These are phyloP conservation scores for Agonopterix alstromeriana DNA, from an alignment of 2,888 invertebrate genomes.

Conservation along the genomic window DNA sequence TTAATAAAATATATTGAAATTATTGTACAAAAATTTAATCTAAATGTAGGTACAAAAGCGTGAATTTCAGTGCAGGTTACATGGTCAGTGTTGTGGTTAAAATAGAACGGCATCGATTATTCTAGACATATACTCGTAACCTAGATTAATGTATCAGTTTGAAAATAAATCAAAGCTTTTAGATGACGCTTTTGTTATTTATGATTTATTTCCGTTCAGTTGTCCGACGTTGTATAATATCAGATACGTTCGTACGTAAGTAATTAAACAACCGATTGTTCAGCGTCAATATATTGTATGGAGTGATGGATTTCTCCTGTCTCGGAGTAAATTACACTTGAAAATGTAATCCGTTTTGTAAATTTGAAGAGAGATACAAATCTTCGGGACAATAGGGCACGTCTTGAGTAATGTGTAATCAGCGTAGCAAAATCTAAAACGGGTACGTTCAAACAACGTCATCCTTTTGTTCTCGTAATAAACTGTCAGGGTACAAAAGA, in stretches of 20 bases:
- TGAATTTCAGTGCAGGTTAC: no score
- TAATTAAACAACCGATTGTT: constrained; percentile 8
- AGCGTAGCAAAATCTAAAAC: constrained; percentile 57
- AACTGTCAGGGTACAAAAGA: constrained; percentile 65
- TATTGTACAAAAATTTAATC: no score
- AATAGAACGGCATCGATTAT: neutral
- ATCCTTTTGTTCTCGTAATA: constrained; percentile 66
- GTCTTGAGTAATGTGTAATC: constrained; percentile 60
- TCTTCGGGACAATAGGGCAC: constrained; percentile 48
- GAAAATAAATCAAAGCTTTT: neutral
- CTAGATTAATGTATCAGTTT: neutral
- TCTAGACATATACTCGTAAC: neutral
- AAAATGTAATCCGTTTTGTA: constrained; percentile 48
- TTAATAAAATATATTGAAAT: no score
- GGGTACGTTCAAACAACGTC: constrained; percentile 55
- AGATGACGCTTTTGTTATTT: neutral
- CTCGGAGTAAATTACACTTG: constrained; percentile 39
- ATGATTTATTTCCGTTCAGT: neutral
- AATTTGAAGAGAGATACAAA: constrained; percentile 44
- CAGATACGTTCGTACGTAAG: neutral
- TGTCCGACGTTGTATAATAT: neutral
- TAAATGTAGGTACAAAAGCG: neutral
- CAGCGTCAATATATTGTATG: constrained; percentile 25
- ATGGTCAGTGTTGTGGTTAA: neutral
- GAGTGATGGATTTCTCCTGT: constrained; percentile 35